Evolutionary conservation across 2,113 vertebrate genomes (phyloP), one percentile per base, ranked within the genome.

Genomic region (Corythoichthys intestinalis): DNA sequence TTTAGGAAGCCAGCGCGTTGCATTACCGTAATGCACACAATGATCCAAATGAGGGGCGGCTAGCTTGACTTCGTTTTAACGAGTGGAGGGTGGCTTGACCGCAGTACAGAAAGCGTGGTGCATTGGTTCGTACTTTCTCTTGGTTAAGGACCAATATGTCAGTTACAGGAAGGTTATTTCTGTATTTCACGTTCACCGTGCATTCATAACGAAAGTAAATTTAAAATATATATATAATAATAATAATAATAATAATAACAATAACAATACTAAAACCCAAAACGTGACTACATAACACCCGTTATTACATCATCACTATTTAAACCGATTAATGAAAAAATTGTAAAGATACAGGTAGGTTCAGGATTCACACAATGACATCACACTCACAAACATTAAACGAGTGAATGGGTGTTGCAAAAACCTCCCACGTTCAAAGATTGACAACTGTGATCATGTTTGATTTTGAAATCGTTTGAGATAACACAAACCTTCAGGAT

Each of bases 401-500:
- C 10, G 10, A 4, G 41, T 44, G 39, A 44, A 61, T 41, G 4
- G 61, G 20, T 28, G 20, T 28, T 28, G 20, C 70, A 17, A 37
- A 60, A 34, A 52, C 9, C 0, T 11, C 20, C 20, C 2, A 44
- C 39, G 5, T 52, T 11, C 48, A 53, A 13, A 28, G 8, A 69
- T 6, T 17, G 68, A 63, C 41, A 35, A 38, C 34, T 9, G 48
- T 1, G 28, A 28, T 2, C 14, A 39, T 48, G 53, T 0, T 6
- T 39, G 2, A 37, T 20, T 57, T 47, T 0, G 65, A 59, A 64
- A 6, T 1, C 3, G 12, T 4, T 10, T 46, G 41, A 69, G 5
- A 65, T 0, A 68, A 59, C 38, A 72, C 71, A 28, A 80, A 82
- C 71, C 4, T 64, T 70, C n/a, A 8, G 13, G 52, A 20, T 13